A percentile compares a stretch with the other conserved stretches of the same genome.
These are phyloP conservation scores for Drosophila antonietae DNA, from an alignment of 2,888 invertebrate genomes.

Conservation along the genomic window DNA sequence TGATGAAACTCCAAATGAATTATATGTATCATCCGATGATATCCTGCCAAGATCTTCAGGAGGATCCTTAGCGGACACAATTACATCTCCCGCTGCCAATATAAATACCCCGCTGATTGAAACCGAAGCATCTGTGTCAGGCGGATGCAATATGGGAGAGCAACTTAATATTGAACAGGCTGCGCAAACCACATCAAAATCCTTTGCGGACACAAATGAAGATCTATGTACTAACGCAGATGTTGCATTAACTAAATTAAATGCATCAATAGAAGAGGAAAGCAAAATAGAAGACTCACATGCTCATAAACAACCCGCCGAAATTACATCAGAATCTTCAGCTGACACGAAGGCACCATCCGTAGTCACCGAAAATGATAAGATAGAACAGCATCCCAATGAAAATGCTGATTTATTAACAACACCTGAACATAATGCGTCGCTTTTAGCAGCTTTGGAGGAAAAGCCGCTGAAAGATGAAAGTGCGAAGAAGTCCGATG, in stretches of 20 bases:
- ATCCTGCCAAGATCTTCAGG: neutral
- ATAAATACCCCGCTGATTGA: conserved; percentile 3
- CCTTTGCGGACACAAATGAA: neutral
- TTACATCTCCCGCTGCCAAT: neutral
- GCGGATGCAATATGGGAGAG: neutral
- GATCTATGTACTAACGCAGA: neutral
- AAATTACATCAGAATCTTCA: neutral
- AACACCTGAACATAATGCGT: neutral
- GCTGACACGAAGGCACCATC: neutral
- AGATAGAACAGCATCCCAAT: neutral
- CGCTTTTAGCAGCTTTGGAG: neutral
- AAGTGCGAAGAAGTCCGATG: neutral
- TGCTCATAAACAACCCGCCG: neutral
- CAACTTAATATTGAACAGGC: neutral
- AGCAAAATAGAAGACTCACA: neutral
- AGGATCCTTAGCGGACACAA: neutral
- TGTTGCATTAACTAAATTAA: conserved; percentile 6
- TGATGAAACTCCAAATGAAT: conserved; percentile 1
- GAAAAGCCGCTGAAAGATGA: neutral
- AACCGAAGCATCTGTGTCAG: neutral
- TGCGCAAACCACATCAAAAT: too few species aligned
- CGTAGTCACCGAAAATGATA: neutral
- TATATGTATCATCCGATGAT: neutral
- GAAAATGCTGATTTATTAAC: neutral
- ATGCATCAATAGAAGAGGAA: neutral